These are phyloP conservation scores for Ceratothoa steindachneri DNA, from an alignment of 2,888 invertebrate genomes.

Conservation along the genomic window DNA sequence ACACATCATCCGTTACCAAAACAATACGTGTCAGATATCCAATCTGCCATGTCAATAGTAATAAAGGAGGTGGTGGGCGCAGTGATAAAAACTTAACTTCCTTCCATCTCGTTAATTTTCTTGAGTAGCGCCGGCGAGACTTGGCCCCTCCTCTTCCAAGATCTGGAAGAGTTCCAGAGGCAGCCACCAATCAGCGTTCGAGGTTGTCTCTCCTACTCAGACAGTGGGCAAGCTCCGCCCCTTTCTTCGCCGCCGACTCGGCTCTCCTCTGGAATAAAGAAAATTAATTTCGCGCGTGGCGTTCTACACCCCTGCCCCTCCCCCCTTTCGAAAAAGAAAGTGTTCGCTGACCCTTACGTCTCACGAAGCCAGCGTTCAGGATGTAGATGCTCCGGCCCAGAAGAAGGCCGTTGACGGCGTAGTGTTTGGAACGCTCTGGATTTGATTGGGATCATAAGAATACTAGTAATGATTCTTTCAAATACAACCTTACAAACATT, in stretches of 20 bases:
- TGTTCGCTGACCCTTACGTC: conserved; percentile 44
- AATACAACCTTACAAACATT: conserved; percentile 39
- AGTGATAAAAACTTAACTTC: conserved; percentile 43
- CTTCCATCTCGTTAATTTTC: conserved; percentile 47
- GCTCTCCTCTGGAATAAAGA: conserved; percentile 45
- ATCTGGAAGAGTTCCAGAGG: conserved; percentile 41
- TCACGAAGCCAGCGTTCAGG: conserved; percentile 34
- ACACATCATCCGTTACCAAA: conserved; percentile 35
- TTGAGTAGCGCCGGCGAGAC: conserved; percentile 44
- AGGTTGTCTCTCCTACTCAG: conserved; percentile 36
- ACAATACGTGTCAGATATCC: conserved; percentile 46
- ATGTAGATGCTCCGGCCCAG: no score
- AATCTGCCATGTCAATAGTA: conserved; percentile 45
- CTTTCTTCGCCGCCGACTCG: conserved; percentile 37
- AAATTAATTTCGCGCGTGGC: conserved; percentile 44
- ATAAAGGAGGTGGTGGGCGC: conserved; percentile 41
- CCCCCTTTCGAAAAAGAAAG: no score
- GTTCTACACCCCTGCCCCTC: no score
- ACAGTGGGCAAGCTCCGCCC: conserved; percentile 40
- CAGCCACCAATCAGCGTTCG: conserved; percentile 36
- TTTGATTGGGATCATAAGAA: conserved; percentile 44
- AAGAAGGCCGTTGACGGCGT: no score
- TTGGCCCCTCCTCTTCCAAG: conserved; percentile 38
- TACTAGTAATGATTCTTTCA: conserved; percentile 31
- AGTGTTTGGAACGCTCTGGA: conserved; percentile 37